Percentiles rank a stretch among this genome's conserved stretches.
Evolutionary conservation across 2,797 vertebrate species (phyloP).

Genomic region (Sternarchorhynchus goeldii): DNA sequence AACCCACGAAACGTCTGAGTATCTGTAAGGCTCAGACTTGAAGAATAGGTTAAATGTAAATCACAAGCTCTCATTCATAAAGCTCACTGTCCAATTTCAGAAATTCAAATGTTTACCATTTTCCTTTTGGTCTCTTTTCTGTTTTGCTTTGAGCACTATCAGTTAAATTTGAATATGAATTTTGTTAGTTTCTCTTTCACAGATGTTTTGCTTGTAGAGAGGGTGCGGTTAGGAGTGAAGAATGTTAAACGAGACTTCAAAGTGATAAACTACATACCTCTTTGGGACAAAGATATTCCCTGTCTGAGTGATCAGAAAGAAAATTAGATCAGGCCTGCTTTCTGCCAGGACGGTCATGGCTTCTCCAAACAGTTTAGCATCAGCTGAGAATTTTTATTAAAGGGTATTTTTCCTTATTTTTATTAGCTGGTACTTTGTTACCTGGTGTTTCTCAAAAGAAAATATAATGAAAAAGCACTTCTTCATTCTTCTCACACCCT

Average conservation of each 20-base stretch:
- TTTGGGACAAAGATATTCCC: constrained; percentile 38
- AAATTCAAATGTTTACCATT: not conserved
- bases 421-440: not conserved
- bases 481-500: not conserved
- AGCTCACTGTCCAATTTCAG: not conserved
- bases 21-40: not conserved
- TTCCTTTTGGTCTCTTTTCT: not conserved
- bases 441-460: not conserved
- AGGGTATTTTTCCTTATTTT: not conserved
- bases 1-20: constrained; percentile 15
- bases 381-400: not conserved
- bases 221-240: not conserved
- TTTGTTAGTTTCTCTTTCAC: constrained; percentile 3
- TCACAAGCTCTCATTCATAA: constrained; percentile 29
- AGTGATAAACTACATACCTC: constrained; percentile 16
- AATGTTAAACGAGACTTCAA: constrained; percentile 34
- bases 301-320: not conserved
- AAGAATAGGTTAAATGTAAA: constrained; percentile 8
- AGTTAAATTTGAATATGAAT: not conserved
- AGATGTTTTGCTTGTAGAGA: constrained; percentile 29
- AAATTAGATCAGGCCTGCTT: constrained; percentile 3
- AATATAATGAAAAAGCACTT: not conserved
- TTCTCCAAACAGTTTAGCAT: not conserved
- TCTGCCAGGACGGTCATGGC: constrained; percentile 7
- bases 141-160: not conserved